phyloP scores from a whole-genome alignment of 2,888 invertebrate genomes.

The Phytoseiulus persimilis region DNA sequence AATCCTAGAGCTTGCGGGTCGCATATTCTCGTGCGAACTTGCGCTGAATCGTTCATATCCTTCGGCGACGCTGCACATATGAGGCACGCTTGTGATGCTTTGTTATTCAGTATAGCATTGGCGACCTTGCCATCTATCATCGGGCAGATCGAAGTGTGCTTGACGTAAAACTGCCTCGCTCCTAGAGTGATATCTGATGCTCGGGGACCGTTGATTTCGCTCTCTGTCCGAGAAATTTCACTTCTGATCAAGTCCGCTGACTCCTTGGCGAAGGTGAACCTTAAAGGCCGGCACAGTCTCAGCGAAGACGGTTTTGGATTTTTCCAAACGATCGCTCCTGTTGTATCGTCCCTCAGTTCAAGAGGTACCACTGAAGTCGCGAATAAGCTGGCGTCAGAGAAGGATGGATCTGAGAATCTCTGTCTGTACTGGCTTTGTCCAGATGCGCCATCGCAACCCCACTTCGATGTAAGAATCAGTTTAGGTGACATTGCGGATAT shows the following conservation, averaged over 20 bases:
- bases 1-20: no score
- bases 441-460: not conserved
- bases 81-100: not conserved
- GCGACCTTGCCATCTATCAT: not conserved
- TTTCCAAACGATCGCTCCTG: not conserved
- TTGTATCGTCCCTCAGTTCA: not conserved
- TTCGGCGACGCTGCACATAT: no score
- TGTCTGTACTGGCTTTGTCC: not conserved
- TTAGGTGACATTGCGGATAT: not conserved
- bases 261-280: not conserved
- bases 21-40: no score
- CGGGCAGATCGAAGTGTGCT: not conserved
- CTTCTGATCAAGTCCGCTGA: not conserved
- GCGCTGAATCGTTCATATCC: no score
- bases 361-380: not conserved
- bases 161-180: not conserved
- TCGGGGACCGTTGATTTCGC: not conserved
- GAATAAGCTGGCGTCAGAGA: not conserved
- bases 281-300: not conserved
- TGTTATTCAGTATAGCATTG: not conserved
- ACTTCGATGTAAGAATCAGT: not conserved
- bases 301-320: not conserved
- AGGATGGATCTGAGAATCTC: not conserved
- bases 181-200: not conserved
- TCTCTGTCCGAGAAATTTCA: not conserved